Percentiles rank a stretch among this genome's conserved stretches.
Conservation (phyloP, 2,113 vertebrate genomes). For the Sebastes schlegelii region DNA sequence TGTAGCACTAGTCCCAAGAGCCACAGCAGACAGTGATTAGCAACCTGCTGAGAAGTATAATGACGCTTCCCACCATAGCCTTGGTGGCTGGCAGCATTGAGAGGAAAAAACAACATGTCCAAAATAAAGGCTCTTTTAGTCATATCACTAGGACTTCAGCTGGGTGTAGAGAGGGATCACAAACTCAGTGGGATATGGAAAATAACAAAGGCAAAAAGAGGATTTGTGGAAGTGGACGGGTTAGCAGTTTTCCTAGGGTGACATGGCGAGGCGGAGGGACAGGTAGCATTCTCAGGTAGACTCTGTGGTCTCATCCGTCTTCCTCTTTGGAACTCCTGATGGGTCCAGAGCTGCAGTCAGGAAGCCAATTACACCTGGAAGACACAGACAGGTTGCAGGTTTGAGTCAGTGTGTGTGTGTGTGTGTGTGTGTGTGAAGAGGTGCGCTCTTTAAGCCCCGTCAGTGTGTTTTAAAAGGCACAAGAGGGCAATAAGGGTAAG, state of each 20-base stretch:
- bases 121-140: constrained; percentile 73
- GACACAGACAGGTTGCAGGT: constrained; percentile 70
- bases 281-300: constrained; percentile 79
- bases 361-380: constrained; percentile 76
- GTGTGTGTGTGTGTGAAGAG: constrained; percentile 14
- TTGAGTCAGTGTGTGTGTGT: constrained; percentile 43
- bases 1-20: constrained; percentile 85
- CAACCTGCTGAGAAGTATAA: constrained; percentile 64
- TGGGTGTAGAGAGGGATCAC: constrained; percentile 47
- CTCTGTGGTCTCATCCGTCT: constrained; percentile 73
- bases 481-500: constrained; percentile 22
- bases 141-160: constrained; percentile 63
- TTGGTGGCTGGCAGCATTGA: constrained; percentile 67
- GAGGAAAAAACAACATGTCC: constrained; percentile 79
- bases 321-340: constrained; percentile 67
- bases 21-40: constrained; percentile 83
- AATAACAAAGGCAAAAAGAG: constrained; percentile 67
- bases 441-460: constrained; percentile 27
- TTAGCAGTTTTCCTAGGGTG: constrained; percentile 67
- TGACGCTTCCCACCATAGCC: constrained; percentile 70
- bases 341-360: constrained; percentile 71
- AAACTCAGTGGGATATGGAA: constrained; percentile 58
- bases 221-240: constrained; percentile 55
- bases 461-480: constrained; percentile 46
- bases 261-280: constrained; percentile 61